These are phyloP conservation scores for Oxytorus armatus DNA, from an alignment of 2,888 invertebrate genomes.

Conservation along the genomic window DNA sequence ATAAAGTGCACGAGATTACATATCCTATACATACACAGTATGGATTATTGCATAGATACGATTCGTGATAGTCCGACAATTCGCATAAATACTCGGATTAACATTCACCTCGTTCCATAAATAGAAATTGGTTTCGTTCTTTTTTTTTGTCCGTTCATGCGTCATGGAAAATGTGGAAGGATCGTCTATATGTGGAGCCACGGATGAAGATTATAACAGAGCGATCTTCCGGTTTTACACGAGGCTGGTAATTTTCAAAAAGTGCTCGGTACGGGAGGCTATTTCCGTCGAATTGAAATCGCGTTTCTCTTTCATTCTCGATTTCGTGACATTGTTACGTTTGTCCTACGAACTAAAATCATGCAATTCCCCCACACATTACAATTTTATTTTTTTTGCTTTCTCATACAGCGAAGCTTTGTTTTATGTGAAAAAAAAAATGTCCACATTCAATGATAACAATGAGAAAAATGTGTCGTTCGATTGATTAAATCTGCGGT, in stretches of 20 bases:
- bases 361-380: too few species aligned
- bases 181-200: not conserved
- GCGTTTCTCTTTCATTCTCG: not conserved
- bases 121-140: slow-evolving; percentile 51
- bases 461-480: too few species aligned
- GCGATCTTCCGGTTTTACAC: slow-evolving; percentile 25
- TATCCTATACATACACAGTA: not conserved
- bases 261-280: not conserved
- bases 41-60: not conserved
- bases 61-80: slow-evolving; percentile 19
- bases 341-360: too few species aligned
- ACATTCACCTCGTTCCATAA: slow-evolving; percentile 51
- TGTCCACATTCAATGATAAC: too few species aligned
- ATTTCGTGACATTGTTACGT: not conserved
- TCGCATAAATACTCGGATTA: slow-evolving; percentile 40
- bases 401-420: too few species aligned
- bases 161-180: slow-evolving; percentile 52
- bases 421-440: too few species aligned
- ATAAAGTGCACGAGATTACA: not conserved
- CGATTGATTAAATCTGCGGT: too few species aligned
- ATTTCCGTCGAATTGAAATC: slow-evolving; percentile 25
- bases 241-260: slow-evolving; percentile 25
- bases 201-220: slow-evolving; percentile 23
- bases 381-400: too few species aligned
- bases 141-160: slow-evolving; percentile 25